Percentiles rank a stretch among this genome's conserved stretches.
phyloP scores from a whole-genome alignment of 1,140 invertebrate species.

The Trichomalopsis sarcophagae region DNA sequence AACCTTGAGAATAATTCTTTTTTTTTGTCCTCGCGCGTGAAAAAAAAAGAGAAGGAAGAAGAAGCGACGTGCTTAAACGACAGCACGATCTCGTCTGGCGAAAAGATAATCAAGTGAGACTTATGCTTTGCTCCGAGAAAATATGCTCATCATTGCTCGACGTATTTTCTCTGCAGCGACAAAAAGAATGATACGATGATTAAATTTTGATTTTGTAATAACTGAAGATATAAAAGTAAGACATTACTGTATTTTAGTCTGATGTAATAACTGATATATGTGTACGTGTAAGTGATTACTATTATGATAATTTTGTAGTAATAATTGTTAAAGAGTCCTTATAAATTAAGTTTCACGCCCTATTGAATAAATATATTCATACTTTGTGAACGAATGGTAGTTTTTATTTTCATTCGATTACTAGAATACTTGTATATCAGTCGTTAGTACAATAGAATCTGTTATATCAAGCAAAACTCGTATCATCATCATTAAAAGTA shows the following conservation, averaged over 20 bases:
- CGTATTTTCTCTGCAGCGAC: background rate
- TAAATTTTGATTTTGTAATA: background rate
- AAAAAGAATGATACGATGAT: background rate
- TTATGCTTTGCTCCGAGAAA: slow-evolving; percentile 12
- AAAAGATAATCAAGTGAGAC: slow-evolving; percentile 7
- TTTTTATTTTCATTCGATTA: too few relatives aligned
- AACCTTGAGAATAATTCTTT: background rate
- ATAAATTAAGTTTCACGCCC: too few relatives aligned
- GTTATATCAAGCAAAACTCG: too few relatives aligned
- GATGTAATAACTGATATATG: background rate
- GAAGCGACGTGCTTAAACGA: too few relatives aligned
- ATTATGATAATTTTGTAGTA: too few relatives aligned
- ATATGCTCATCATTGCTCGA: background rate
- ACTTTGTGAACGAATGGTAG: too few relatives aligned
- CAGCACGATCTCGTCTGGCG: background rate
- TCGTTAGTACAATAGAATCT: too few relatives aligned
- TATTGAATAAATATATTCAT: too few relatives aligned
- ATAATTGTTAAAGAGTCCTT: too few relatives aligned
- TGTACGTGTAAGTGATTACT: too few relatives aligned
- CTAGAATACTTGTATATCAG: too few relatives aligned
- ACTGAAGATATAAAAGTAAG: slow-evolving; percentile 2
- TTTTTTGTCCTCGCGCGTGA: background rate
- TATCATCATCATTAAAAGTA: too few relatives aligned
- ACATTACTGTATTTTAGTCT: background rate
- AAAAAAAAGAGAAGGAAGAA: background rate